Conservation (phyloP, 1,140 invertebrate species). For the Lepidurus arcticus region DNA sequence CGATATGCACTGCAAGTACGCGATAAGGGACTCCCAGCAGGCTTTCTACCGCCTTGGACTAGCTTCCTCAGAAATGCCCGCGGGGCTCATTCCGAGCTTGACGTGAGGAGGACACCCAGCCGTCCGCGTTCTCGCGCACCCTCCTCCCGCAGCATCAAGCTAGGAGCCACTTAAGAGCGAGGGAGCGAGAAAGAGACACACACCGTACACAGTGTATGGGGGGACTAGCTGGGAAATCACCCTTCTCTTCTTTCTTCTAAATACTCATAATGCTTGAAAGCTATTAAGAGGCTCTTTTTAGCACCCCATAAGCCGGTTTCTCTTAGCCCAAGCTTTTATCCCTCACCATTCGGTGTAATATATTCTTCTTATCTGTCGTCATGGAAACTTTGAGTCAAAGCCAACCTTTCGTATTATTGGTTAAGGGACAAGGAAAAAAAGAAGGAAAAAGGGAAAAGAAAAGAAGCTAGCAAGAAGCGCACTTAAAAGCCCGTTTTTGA, state of each 20-base stretch:
- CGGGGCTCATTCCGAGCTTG: slow-evolving; percentile 10
- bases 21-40: slow-evolving; percentile 11
- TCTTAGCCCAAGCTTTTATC: background rate
- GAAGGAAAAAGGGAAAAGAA: too few relatives aligned
- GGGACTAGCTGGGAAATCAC: background rate
- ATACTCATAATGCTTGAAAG: slow-evolving; percentile 10
- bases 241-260: slow-evolving; percentile 4
- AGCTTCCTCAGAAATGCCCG: background rate
- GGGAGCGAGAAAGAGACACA: background rate
- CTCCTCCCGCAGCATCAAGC: background rate
- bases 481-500: background rate
- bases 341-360: slow-evolving; percentile 9
- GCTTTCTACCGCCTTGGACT: background rate
- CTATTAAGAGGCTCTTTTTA: slow-evolving; percentile 22
- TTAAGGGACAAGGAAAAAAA: too few relatives aligned
- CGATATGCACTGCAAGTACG: slow-evolving; percentile 5
- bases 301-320: slow-evolving; percentile 17
- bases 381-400: background rate
- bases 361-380: slow-evolving; percentile 15
- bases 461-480: background rate
- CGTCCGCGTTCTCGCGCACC: background rate
- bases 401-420: background rate
- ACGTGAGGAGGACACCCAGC: slow-evolving; percentile 5
- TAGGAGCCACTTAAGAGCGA: background rate
- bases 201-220: background rate